phyloP scores from a whole-genome alignment of 2,797 vertebrate genomes.

The Halcyon leucocephala region DNA sequence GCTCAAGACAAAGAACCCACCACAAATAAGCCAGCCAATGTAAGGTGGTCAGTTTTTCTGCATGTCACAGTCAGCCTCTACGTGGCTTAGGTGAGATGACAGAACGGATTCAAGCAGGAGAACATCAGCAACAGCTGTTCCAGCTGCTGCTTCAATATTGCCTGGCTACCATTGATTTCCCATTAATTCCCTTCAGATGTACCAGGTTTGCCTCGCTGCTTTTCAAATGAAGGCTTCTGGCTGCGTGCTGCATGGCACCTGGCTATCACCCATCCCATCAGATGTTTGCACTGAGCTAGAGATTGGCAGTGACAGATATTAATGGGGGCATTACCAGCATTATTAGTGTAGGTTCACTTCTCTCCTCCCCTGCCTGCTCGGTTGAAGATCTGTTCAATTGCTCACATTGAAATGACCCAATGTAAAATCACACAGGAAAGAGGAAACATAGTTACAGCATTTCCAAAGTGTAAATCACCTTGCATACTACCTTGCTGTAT shows the following conservation, averaged over 20 bases:
- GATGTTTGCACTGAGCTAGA: not conserved
- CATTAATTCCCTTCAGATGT: slow-evolving; percentile 23
- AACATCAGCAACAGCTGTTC: slow-evolving; percentile 39
- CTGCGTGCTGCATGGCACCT: accelerated
- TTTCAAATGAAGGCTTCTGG: not conserved
- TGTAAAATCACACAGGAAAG: not conserved
- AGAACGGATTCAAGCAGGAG: not conserved
- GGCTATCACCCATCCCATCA: not conserved
- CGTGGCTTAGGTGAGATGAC: not conserved
- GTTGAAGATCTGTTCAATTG: not conserved
- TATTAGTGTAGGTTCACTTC: not conserved
- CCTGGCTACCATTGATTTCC: not conserved
- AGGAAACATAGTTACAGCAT: not conserved
- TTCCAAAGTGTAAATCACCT: not conserved
- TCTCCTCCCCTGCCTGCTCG: not conserved
- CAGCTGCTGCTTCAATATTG: not conserved
- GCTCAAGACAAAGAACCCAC: not conserved
- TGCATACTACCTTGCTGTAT: not conserved
- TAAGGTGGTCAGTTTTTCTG: not conserved
- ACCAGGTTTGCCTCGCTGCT: not conserved
- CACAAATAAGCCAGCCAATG: not conserved
- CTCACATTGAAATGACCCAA: not conserved
- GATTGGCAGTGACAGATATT: not conserved
- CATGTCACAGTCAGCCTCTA: not conserved
- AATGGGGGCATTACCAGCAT: not conserved